Evolutionary conservation across 2,888 invertebrate genomes (phyloP).

Genomic region (Hartigia nigra): DNA sequence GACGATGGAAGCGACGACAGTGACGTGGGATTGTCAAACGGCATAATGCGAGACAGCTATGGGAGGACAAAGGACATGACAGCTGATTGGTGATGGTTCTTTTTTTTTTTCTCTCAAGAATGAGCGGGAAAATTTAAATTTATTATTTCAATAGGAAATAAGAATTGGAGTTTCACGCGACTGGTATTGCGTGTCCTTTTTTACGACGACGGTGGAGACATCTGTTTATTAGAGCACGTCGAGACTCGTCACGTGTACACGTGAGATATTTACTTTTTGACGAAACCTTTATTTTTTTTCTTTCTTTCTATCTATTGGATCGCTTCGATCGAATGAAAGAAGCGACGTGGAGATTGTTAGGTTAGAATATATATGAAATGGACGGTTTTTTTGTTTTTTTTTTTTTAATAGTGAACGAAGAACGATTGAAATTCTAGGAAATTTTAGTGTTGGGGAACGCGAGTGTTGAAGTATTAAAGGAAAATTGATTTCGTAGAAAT

Average conservation of each 20-base stretch:
- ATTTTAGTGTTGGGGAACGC: background rate
- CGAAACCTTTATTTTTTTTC: background rate
- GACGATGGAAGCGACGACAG: background rate
- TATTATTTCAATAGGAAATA: background rate
- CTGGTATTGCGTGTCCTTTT: background rate
- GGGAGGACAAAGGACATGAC: background rate
- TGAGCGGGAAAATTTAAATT: background rate
- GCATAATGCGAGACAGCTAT: background rate
- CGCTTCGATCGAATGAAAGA: background rate
- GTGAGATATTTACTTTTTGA: background rate
- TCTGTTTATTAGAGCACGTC: background rate
- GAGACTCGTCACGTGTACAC: background rate
- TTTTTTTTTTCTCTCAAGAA: background rate
- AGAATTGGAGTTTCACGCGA: background rate
- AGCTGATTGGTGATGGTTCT: background rate
- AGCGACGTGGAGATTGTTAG: background rate
- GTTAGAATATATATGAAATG: background rate
- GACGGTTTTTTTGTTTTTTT: background rate
- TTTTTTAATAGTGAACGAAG: background rate
- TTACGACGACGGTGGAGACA: background rate
- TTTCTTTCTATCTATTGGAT: too few relatives aligned
- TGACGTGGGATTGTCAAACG: background rate
- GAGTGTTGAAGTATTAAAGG: background rate
- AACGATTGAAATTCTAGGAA: background rate
- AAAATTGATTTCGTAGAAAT: background rate